A percentile compares a stretch with the other conserved stretches of the same genome.
Conservation (phyloP, 2,797 vertebrate genomes). For the Podargus strigoides region DNA sequence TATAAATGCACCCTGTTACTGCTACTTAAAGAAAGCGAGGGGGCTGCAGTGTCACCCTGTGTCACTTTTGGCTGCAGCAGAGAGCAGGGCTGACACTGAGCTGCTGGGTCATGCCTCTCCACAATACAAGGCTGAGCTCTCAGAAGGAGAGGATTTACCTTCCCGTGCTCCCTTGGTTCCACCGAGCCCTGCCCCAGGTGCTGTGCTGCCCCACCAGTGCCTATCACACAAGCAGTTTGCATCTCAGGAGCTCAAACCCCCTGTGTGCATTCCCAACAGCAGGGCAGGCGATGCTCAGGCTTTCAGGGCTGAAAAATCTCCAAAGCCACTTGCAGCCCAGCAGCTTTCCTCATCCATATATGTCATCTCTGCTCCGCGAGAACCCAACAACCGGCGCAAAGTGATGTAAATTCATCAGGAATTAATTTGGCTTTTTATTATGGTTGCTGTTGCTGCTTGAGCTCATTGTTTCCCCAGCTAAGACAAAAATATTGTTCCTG, state of each 20-base stretch:
- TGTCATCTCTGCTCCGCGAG: background rate
- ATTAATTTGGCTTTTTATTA: background rate
- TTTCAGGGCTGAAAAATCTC: background rate
- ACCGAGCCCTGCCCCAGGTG: background rate
- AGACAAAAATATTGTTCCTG: background rate
- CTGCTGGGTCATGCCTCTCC: background rate
- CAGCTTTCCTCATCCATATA: background rate
- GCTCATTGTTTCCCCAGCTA: background rate
- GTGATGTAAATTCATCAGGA: background rate
- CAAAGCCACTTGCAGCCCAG: background rate
- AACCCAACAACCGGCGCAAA: background rate
- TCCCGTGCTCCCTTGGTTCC: background rate
- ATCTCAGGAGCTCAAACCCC: background rate
- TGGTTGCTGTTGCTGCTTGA: background rate
- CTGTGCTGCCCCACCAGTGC: background rate
- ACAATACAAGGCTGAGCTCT: too few relatives aligned
- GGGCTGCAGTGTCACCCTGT: background rate
- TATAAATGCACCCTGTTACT: fast-evolving
- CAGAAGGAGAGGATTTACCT: too few relatives aligned
- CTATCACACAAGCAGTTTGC: background rate
- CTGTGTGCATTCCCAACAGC: fast-evolving
- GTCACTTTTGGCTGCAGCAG: too few relatives aligned
- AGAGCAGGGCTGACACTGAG: too few relatives aligned
- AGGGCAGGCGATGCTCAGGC: fast-evolving
- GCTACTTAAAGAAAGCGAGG: background rate